Conservation (phyloP, 1,140 invertebrate genomes). For the Papilio machaon region DNA sequence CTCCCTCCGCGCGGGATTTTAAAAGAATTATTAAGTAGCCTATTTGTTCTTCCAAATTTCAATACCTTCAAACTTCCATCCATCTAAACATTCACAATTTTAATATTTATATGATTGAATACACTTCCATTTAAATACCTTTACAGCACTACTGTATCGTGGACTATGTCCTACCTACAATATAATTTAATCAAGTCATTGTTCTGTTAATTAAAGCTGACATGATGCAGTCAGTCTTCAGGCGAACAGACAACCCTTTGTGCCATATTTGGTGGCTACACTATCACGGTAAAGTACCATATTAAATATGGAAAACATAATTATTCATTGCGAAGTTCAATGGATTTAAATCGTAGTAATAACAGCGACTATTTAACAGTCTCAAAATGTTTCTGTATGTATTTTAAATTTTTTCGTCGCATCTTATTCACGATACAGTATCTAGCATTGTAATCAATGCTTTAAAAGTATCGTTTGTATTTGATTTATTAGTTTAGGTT, state of each 20-base stretch:
- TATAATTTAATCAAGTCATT: conserved; percentile 61
- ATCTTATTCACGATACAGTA: no score
- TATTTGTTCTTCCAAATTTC: no score
- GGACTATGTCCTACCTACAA: background rate
- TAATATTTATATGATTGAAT: no score
- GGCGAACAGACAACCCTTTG: conserved; percentile 50
- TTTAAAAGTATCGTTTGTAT: no score
- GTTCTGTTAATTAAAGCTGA: conserved; percentile 53
- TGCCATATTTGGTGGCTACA: conserved; percentile 24
- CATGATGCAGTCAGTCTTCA: conserved; percentile 51
- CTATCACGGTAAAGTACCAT: background rate
- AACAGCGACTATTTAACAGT: background rate
- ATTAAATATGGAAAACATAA: background rate
- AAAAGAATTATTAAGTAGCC: no score
- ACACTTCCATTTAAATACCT: background rate
- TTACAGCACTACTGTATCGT: background rate
- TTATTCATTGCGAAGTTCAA: background rate
- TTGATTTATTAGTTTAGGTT: no score
- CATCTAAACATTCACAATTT: no score
- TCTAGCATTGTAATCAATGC: no score
- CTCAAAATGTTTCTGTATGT: no score
- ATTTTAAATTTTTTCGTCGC: no score
- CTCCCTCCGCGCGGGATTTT: no score
- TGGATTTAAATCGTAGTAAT: background rate
- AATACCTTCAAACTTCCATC: no score